A percentile compares a stretch with the other conserved stretches of the same genome.
phyloP scores from a whole-genome alignment of 2,113 vertebrate species.

The Platycercus adscitus region DNA sequence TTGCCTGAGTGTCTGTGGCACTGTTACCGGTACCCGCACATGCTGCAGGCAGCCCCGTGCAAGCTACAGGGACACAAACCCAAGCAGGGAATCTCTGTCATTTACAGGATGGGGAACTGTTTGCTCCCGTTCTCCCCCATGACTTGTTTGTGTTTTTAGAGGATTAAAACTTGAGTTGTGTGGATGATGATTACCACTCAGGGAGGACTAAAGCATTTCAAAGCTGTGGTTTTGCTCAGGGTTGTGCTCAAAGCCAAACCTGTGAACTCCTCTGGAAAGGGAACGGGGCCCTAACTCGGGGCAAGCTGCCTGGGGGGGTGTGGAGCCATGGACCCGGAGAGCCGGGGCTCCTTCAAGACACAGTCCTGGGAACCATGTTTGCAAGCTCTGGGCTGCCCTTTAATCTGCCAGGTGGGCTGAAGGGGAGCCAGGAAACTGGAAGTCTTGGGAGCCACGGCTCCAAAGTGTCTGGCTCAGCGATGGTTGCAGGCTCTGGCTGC shows the following conservation, averaged over 20 bases:
- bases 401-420: conserved; percentile 68
- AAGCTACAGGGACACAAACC: not conserved
- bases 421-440: conserved; percentile 28
- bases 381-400: conserved; percentile 49
- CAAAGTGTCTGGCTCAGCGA: conserved; percentile 39
- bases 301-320: not conserved
- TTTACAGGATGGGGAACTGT: not conserved
- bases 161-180: not conserved
- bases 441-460: conserved; percentile 37
- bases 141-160: not conserved
- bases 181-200: not conserved
- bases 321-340: not conserved
- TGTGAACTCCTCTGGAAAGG: not conserved
- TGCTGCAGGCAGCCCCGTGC: not conserved
- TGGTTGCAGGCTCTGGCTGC: conserved; percentile 33
- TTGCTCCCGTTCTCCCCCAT: not conserved
- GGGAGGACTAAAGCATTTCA: not conserved
- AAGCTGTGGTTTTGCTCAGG: not conserved
- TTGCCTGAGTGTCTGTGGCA: not conserved
- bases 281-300: not conserved
- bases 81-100: not conserved
- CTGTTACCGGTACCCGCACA: not conserved
- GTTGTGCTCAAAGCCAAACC: not conserved
- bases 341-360: not conserved
- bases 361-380: not conserved